Evolutionary conservation across 2,888 invertebrate species (phyloP), one percentile per base, ranked within the genome.

Genomic region (Phalangium opilio): DNA sequence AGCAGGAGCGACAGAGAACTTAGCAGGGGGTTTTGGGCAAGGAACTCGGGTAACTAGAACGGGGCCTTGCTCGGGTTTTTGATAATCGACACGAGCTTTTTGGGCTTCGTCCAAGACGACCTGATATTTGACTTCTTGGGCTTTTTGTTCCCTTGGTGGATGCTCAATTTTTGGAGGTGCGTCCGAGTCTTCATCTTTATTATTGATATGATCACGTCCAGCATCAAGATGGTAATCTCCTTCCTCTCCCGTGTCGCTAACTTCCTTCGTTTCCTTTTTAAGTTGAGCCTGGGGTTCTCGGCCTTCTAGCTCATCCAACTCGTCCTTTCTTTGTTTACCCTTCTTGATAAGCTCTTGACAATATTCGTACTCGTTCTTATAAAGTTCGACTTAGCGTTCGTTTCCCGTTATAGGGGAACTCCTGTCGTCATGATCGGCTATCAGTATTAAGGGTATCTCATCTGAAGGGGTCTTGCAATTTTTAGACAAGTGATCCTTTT

Each of bases 11-110:
- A n/a, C n/a, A n/a, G n/a, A n/a, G n/a, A n/a, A n/a, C n/a, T n/a
- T n/a, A n/a, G n/a, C n/a, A n/a, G n/a, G n/a, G n/a, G n/a, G n/a
- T n/a, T n/a, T n/a, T n/a, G n/a, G n/a, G n/a, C n/a, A n/a, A n/a
- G n/a, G n/a, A n/a, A n/a, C n/a, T n/a, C n/a, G n/a, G n/a, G n/a
- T n/a, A n/a, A n/a, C n/a, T n/a, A n/a, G n/a, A n/a, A n/a, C n/a
- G n/a, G n/a, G n/a, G n/a, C n/a, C n/a, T n/a, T n/a, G n/a, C n/a
- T 90, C 86, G 1, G 85, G 81, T 54, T 85, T 82, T 19, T 79
- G 75, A 57, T 74, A 81, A 47, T 81, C 79, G 41, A 75, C 74
- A 18, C 95, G 75, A 0, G 90, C 90, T 56, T 76, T 76, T 46
- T 79, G 80, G 0, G 96, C 93, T 60, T 72, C 69, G 60, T 86